Evolutionary conservation across 2,113 vertebrate species (phyloP).

Genomic region (Lethenteron reissneri): DNA sequence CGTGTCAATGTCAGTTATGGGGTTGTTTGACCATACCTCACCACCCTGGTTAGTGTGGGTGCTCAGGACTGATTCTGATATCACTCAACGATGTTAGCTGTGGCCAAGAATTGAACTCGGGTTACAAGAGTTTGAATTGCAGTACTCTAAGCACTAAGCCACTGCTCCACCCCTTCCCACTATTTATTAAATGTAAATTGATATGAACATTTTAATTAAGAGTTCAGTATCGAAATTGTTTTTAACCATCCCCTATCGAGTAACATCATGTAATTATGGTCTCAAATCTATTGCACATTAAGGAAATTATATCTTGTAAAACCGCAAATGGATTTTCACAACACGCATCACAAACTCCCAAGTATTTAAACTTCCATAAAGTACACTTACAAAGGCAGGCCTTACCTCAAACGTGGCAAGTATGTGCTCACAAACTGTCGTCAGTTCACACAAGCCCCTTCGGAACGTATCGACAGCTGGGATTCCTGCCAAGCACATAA

Average conservation of each 20-base stretch:
- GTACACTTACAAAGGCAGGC: background rate
- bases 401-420: background rate
- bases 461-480: constrained; percentile 1
- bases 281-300: background rate
- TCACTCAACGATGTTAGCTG: too few relatives aligned
- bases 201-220: constrained; percentile 7
- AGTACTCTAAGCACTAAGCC: too few relatives aligned
- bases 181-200: too few relatives aligned
- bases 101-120: too few relatives aligned
- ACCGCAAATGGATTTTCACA: background rate
- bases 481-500: background rate
- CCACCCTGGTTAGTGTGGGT: too few relatives aligned
- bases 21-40: too few relatives aligned
- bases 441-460: background rate
- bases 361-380: background rate
- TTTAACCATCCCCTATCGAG: background rate
- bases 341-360: background rate
- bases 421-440: constrained; percentile 1
- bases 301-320: background rate
- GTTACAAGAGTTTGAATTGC: too few relatives aligned
- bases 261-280: background rate
- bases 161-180: too few relatives aligned
- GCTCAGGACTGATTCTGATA: too few relatives aligned
- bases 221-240: background rate
- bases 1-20: too few relatives aligned